Conservation (phyloP, 1,140 invertebrate genomes). For the Pseudoatta argentina region DNA sequence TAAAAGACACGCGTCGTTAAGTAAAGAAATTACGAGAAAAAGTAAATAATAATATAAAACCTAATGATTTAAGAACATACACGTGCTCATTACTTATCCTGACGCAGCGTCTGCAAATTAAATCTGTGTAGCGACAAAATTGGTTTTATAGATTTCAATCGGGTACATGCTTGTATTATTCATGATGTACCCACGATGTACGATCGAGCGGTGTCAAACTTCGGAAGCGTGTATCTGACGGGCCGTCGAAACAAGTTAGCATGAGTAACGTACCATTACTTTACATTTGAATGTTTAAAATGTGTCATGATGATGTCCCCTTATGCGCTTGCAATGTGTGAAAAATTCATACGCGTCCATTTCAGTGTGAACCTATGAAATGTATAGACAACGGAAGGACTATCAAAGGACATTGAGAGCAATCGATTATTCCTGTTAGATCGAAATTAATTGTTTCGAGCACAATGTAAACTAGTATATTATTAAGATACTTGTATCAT, state of each 20-base stretch:
- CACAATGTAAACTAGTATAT: background rate
- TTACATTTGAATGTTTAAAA: conserved; percentile 41
- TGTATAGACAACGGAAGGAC: background rate
- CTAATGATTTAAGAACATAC: background rate
- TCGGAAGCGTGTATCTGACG: conserved; percentile 31
- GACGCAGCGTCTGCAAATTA: conserved; percentile 7
- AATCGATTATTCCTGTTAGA: background rate
- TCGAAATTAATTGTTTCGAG: conserved; percentile 34
- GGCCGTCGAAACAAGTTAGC: conserved; percentile 49
- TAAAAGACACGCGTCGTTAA: background rate
- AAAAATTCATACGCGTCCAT: conserved; percentile 1
- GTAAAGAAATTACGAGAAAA: background rate
- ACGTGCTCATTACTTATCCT: background rate
- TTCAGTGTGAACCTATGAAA: background rate
- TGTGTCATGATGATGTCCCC: conserved; percentile 1
- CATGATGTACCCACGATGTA: conserved; percentile 20
- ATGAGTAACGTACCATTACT: conserved; percentile 19
- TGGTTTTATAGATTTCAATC: conserved; percentile 37
- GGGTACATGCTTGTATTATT: conserved; percentile 44
- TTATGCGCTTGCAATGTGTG: background rate
- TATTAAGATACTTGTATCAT: background rate
- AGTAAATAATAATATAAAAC: background rate
- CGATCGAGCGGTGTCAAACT: conserved; percentile 35
- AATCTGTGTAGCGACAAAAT: conserved; percentile 10
- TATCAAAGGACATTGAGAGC: background rate